Percentiles rank a stretch among this genome's conserved stretches.
phyloP scores from a whole-genome alignment of 2,113 vertebrate genomes.

The Siniperca chuatsi region DNA sequence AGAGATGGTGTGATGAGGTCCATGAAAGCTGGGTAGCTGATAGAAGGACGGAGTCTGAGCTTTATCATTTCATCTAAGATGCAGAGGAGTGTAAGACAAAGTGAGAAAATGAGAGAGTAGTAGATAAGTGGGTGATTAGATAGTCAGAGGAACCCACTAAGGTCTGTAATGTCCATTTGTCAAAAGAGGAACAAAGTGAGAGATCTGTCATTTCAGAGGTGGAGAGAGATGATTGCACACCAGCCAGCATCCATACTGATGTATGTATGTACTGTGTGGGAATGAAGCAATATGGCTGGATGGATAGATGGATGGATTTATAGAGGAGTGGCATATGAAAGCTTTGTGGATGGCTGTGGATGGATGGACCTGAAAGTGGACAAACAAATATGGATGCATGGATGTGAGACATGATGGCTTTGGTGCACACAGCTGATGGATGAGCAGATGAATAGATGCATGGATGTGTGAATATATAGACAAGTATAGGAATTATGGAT shows the following conservation, averaged over 20 bases:
- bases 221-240: constrained; percentile 54
- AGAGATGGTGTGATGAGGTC: constrained; percentile 43
- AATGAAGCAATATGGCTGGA: constrained; percentile 24
- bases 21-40: constrained; percentile 32
- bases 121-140: constrained; percentile 61
- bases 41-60: constrained; percentile 37
- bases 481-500: constrained; percentile 4
- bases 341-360: constrained; percentile 36
- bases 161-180: constrained; percentile 60
- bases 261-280: constrained; percentile 8
- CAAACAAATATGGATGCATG: constrained; percentile 32
- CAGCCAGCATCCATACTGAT: constrained; percentile 46
- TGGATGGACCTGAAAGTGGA: constrained; percentile 45
- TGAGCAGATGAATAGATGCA: constrained; percentile 35
- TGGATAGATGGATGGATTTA: constrained; percentile 49
- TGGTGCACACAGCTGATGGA: constrained; percentile 40
- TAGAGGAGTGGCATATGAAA: constrained; percentile 38
- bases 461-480: constrained; percentile 48
- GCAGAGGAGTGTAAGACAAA: constrained; percentile 29
- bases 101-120: constrained; percentile 26
- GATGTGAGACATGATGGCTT: constrained; percentile 31
- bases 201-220: constrained; percentile 58
- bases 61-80: constrained; percentile 46
- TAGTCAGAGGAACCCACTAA: constrained; percentile 36
- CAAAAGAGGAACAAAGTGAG: constrained; percentile 50